phyloP scores from a whole-genome alignment of 2,113 vertebrate species.

The Cavia porcellus region DNA sequence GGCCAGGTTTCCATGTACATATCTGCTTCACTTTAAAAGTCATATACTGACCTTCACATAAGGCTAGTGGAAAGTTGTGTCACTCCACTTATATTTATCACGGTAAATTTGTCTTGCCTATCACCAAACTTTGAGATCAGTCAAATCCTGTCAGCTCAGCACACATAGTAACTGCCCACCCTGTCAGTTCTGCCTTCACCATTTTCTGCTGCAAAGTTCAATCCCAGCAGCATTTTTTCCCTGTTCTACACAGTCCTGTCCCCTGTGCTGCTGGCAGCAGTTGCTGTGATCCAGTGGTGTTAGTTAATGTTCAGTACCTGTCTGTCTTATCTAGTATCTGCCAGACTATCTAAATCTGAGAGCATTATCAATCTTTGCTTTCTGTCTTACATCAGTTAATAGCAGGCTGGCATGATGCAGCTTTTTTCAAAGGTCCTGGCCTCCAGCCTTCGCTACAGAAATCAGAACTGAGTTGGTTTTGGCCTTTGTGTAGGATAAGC shows the following conservation, averaged over 20 bases:
- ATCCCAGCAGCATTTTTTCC: background rate
- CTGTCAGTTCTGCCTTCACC: background rate
- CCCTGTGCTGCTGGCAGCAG: background rate
- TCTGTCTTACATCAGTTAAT: conserved; percentile 16
- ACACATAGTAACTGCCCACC: conserved; percentile 7
- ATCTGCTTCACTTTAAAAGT: conserved; percentile 64
- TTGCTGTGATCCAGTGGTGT: conserved; percentile 40
- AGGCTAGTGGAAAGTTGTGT: conserved; percentile 2
- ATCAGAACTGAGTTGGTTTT: background rate
- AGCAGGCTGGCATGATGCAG: background rate
- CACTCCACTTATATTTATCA: conserved; percentile 21
- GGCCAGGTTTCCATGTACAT: conserved; percentile 29
- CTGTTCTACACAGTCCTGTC: background rate
- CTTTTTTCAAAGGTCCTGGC: background rate
- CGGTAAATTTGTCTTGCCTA: conserved; percentile 43
- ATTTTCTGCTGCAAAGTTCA: conserved; percentile 24
- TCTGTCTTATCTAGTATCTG: conserved; percentile 13
- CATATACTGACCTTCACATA: conserved; percentile 51
- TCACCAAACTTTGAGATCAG: background rate
- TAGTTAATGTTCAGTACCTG: background rate
- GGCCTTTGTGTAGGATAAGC: background rate
- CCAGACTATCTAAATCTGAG: background rate
- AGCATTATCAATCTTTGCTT: conserved; percentile 34
- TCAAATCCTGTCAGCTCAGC: conserved; percentile 36
- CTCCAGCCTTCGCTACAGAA: conserved; percentile 50